Percentiles rank a stretch among this genome's conserved stretches.
Conservation (phyloP, 1,140 invertebrate genomes). For the Sitodiplosis mosellana region DNA sequence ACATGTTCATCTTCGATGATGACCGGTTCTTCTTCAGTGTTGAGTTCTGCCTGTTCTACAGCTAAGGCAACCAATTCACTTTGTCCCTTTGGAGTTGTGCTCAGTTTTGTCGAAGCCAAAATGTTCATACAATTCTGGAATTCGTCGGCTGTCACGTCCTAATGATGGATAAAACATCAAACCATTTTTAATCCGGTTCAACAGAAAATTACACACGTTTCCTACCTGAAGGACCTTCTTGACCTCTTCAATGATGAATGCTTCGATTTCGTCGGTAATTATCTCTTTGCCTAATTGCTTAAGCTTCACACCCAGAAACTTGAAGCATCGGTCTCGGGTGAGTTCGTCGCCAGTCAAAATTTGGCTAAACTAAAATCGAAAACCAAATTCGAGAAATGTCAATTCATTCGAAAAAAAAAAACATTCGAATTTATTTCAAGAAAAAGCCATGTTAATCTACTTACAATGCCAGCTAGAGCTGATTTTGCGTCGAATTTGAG, state of each 20-base stretch:
- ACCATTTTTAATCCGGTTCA: slow-evolving; percentile 1
- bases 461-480: slow-evolving; percentile 50
- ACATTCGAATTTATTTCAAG: too few species aligned
- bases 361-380: slow-evolving; percentile 44
- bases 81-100: slow-evolving; percentile 62
- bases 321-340: slow-evolving; percentile 70
- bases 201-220: slow-evolving; percentile 3
- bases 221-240: slow-evolving; percentile 69
- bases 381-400: too few species aligned
- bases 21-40: slow-evolving; percentile 55
- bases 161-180: slow-evolving; percentile 14
- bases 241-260: slow-evolving; percentile 63
- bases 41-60: slow-evolving; percentile 59
- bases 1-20: slow-evolving; percentile 57
- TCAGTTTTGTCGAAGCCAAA: slow-evolving; percentile 58
- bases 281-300: slow-evolving; percentile 59
- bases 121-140: slow-evolving; percentile 79
- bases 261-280: slow-evolving; percentile 72
- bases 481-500: slow-evolving; percentile 33
- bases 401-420: too few species aligned
- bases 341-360: slow-evolving; percentile 55
- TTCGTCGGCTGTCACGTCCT: slow-evolving; percentile 83
- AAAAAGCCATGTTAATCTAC: too few species aligned
- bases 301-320: slow-evolving; percentile 70
- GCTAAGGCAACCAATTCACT: slow-evolving; percentile 73